These are phyloP conservation scores for Temnopleurus reevesii DNA, from an alignment of 53 echinoderm and acorn worm species.

Conservation along the genomic window DNA sequence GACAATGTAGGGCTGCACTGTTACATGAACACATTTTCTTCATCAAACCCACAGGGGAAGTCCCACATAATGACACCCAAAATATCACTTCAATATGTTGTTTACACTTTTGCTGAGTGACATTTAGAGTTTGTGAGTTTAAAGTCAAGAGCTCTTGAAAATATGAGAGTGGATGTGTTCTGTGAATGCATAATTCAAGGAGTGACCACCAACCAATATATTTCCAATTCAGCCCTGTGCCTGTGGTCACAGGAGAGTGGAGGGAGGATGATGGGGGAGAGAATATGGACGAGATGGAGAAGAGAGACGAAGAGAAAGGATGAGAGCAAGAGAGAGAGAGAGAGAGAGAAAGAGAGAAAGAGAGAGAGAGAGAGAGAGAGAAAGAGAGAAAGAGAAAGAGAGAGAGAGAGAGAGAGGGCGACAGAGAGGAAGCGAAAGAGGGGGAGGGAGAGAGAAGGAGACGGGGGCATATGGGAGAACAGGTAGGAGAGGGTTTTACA, in stretches of 20 bases:
- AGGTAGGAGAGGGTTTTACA: neutral
- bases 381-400: neutral
- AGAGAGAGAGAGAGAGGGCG: neutral
- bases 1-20: too few relatives aligned
- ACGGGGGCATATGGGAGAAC: neutral
- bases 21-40: too few relatives aligned
- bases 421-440: too few relatives aligned
- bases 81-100: too few relatives aligned
- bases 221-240: neutral
- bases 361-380: neutral
- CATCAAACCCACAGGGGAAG: too few relatives aligned
- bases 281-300: neutral
- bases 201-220: neutral
- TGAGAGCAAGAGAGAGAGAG: neutral
- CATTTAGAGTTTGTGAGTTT: neutral
- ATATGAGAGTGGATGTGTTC: slow-evolving; percentile 15
- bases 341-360: neutral
- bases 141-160: slow-evolving; percentile 26
- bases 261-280: neutral
- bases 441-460: neutral
- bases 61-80: too few relatives aligned
- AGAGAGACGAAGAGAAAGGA: neutral
- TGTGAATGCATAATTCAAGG: slow-evolving; percentile 21
- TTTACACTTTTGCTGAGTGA: slow-evolving; percentile 24
- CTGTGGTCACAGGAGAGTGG: neutral